These are phyloP conservation scores for Epistrophe eligans DNA, from an alignment of 2,888 invertebrate genomes.

Conservation along the genomic window DNA sequence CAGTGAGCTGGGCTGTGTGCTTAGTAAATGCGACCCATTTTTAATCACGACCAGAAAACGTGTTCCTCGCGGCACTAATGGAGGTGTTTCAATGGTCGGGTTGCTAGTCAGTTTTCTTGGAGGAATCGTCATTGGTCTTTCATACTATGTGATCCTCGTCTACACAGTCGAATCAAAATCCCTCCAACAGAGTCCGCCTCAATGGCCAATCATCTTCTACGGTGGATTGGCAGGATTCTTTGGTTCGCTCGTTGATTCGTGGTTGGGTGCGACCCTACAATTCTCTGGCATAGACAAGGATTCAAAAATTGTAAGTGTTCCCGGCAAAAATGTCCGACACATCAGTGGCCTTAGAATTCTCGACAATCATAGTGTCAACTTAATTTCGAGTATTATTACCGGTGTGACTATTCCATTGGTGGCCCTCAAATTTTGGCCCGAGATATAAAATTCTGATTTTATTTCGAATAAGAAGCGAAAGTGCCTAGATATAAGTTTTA, in stretches of 20 bases:
- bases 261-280: slow-evolving; percentile 93
- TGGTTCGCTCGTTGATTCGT: slow-evolving; percentile 92
- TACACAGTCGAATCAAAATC: slow-evolving; percentile 87
- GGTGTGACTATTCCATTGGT: slow-evolving; percentile 89
- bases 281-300: slow-evolving; percentile 91
- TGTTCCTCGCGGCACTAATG: slow-evolving; percentile 95
- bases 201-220: slow-evolving; percentile 91
- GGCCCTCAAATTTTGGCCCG: slow-evolving; percentile 86
- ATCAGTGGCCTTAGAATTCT: slow-evolving; percentile 91
- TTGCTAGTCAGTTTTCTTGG: slow-evolving; percentile 85
- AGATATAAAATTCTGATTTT: slow-evolving; percentile 74
- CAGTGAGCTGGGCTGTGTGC: slow-evolving; percentile 93
- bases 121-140: slow-evolving; percentile 87
- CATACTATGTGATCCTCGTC: slow-evolving; percentile 88
- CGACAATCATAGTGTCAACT: slow-evolving; percentile 95
- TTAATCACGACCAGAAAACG: slow-evolving; percentile 89
- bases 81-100: slow-evolving; percentile 90
- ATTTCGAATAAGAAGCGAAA: slow-evolving; percentile 19
- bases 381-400: slow-evolving; percentile 91
- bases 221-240: slow-evolving; percentile 90
- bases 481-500: slow-evolving; percentile 29
- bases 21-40: slow-evolving; percentile 88
- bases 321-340: slow-evolving; percentile 88
- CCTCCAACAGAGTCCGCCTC: slow-evolving; percentile 87
- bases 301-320: slow-evolving; percentile 89